A percentile compares a stretch with the other conserved stretches of the same genome.
Evolutionary conservation across 1,140 invertebrate genomes (phyloP).

Genomic region (Ephestia elutella): DNA sequence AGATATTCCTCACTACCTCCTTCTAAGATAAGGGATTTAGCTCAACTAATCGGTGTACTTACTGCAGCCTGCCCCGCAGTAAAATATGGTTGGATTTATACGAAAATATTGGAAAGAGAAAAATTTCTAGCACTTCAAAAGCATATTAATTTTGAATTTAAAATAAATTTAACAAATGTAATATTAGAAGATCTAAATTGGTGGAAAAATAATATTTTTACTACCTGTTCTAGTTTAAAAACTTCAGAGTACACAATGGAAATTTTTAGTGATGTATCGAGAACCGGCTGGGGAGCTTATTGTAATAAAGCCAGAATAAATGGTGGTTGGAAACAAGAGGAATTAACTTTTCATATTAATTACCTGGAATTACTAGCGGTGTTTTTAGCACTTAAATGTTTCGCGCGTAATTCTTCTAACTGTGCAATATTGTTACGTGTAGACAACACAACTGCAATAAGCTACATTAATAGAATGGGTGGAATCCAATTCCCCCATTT

Average conservation of each 20-base stretch:
- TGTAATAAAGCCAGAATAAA: slow-evolving; percentile 25
- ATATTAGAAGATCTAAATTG: slow-evolving; percentile 30
- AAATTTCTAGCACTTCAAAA: slow-evolving; percentile 13
- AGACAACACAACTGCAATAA: slow-evolving; percentile 56
- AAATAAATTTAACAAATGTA: slow-evolving; percentile 10
- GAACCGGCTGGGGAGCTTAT: slow-evolving; percentile 41
- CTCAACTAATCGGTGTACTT: slow-evolving; percentile 16
- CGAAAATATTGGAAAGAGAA: slow-evolving; percentile 16
- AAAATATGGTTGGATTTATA: neutral
- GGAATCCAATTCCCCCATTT: slow-evolving; percentile 39
- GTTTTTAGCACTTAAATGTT: slow-evolving; percentile 44
- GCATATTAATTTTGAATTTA: slow-evolving; percentile 11
- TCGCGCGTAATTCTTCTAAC: slow-evolving; percentile 30
- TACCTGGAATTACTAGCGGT: slow-evolving; percentile 46
- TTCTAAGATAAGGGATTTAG: slow-evolving; percentile 20
- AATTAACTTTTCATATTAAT: slow-evolving; percentile 39
- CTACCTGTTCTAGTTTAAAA: slow-evolving; percentile 12
- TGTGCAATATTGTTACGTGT: slow-evolving; percentile 38
- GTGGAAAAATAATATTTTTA: slow-evolving; percentile 36
- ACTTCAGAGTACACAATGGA: slow-evolving; percentile 25
- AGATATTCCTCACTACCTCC: slow-evolving; percentile 12
- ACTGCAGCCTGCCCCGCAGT: slow-evolving; percentile 17
- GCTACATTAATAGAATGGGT: slow-evolving; percentile 48
- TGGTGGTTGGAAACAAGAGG: slow-evolving; percentile 34
- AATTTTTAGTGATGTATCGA: slow-evolving; percentile 52